Evolutionary conservation across 2,797 vertebrate genomes (phyloP).

Genomic region (Furcifer pardalis): DNA sequence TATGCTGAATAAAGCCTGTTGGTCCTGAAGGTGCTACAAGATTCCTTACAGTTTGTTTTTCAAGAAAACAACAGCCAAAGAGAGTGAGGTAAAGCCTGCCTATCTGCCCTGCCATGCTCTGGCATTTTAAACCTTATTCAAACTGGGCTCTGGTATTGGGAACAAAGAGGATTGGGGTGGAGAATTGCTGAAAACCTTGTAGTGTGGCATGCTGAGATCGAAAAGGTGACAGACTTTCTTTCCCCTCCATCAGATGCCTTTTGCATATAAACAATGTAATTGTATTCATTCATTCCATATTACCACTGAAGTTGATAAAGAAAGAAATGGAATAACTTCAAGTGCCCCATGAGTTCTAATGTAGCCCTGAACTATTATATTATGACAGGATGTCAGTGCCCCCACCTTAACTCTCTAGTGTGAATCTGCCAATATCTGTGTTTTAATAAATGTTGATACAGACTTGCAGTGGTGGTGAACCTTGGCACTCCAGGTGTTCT

Average conservation of each 20-base stretch:
- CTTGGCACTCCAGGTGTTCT: no score
- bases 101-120: not conserved
- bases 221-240: not conserved
- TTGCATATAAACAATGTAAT: not conserved
- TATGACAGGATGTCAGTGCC: not conserved
- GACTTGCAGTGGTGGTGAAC: no score
- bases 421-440: not conserved
- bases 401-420: not conserved
- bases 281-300: not conserved
- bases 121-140: not conserved
- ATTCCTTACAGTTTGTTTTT: no score
- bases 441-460: not conserved
- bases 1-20: no score
- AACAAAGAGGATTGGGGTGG: not conserved
- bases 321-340: no score
- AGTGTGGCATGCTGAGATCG: no score
- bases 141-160: not conserved
- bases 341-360: not conserved
- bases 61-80: no score
- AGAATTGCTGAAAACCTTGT: no score
- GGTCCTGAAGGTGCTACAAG: no score
- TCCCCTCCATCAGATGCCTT: not conserved
- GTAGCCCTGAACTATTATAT: not conserved
- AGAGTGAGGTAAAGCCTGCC: not conserved
- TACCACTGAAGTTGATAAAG: not conserved